Conservation (phyloP, 2,113 vertebrate species). For the Scortum barcoo region DNA sequence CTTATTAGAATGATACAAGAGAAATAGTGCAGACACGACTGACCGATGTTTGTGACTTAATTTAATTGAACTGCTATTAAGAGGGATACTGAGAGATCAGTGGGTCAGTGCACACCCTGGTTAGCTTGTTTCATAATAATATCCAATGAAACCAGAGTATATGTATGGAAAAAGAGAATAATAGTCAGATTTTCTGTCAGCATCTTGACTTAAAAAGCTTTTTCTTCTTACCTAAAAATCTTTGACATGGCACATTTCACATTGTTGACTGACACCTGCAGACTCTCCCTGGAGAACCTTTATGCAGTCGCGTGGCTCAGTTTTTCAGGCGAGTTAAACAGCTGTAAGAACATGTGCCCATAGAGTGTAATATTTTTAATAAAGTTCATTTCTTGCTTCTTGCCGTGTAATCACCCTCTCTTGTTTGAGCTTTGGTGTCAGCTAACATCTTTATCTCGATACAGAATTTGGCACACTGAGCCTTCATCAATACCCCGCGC, state of each 20-base stretch:
- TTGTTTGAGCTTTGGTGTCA: constrained; percentile 48
- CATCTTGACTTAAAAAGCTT: not conserved
- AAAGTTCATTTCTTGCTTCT: constrained; percentile 47
- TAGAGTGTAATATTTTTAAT: constrained; percentile 24
- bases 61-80: constrained; percentile 42
- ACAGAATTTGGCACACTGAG: constrained; percentile 40
- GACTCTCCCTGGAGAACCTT: constrained; percentile 22
- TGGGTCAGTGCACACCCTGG: constrained; percentile 8
- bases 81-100: constrained; percentile 23
- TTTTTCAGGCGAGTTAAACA: constrained; percentile 27
- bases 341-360: constrained; percentile 7
- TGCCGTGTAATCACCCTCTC: constrained; percentile 47
- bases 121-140: constrained; percentile 2
- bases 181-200: not conserved
- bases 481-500: constrained; percentile 43
- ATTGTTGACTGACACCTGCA: constrained; percentile 17
- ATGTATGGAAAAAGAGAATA: not conserved
- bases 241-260: not conserved
- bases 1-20: constrained; percentile 59
- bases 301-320: constrained; percentile 13
- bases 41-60: constrained; percentile 52
- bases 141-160: not conserved
- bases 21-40: constrained; percentile 40
- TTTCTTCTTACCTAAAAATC: not conserved
- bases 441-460: constrained; percentile 63